These are phyloP conservation scores for Ariolimax columbianus DNA, from an alignment of 2,888 invertebrate species.

Conservation along the genomic window DNA sequence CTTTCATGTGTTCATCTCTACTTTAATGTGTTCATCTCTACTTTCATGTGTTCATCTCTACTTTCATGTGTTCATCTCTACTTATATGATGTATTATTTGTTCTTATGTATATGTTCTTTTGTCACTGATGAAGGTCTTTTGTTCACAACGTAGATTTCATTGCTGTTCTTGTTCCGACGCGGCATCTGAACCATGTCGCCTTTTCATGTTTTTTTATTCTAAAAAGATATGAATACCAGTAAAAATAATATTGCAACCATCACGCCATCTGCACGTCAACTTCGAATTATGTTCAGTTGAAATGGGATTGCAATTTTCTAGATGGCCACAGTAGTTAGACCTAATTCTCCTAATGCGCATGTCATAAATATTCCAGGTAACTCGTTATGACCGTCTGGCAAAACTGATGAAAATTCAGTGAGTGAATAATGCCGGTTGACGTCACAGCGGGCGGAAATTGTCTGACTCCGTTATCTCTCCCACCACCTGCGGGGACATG, in stretches of 20 bases:
- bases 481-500: background rate
- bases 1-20: too few species aligned
- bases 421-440: background rate
- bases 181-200: too few species aligned
- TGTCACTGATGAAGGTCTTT: too few species aligned
- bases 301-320: background rate
- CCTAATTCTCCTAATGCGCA: background rate
- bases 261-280: background rate
- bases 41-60: too few species aligned
- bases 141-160: too few species aligned
- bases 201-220: too few species aligned
- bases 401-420: background rate
- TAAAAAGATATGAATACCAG: background rate
- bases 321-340: background rate
- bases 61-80: too few species aligned
- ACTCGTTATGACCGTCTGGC: background rate
- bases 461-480: background rate
- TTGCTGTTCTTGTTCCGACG: too few species aligned
- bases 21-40: too few species aligned
- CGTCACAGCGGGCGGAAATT: background rate
- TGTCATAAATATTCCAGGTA: constrained; percentile 5
- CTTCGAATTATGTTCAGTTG: background rate
- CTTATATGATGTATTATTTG: too few species aligned
- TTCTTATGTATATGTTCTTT: too few species aligned
- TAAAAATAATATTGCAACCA: background rate